Evolutionary conservation across 2,888 invertebrate species (phyloP).

Genomic region (Tetragonula carbonaria): DNA sequence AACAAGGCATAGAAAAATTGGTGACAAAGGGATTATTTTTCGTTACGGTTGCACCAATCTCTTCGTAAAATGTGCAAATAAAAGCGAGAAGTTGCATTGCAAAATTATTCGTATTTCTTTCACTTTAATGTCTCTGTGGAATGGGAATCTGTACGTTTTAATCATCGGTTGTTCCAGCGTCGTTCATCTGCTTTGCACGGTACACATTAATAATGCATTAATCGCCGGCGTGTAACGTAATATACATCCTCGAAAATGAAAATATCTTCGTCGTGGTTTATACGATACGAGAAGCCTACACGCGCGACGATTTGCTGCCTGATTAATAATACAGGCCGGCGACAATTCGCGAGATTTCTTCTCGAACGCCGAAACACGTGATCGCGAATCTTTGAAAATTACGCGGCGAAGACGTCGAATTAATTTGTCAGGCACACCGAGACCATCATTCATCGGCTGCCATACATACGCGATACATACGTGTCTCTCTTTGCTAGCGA

Average conservation of each 20-base stretch:
- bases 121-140: too few species aligned
- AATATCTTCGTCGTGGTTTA: slow-evolving; percentile 19
- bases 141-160: too few species aligned
- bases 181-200: background rate
- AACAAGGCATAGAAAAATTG: too few species aligned
- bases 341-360: slow-evolving; percentile 33
- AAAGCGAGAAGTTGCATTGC: too few species aligned
- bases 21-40: too few species aligned
- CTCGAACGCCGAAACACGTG: background rate
- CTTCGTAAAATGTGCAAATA: too few species aligned
- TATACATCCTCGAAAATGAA: background rate
- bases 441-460: slow-evolving; percentile 61
- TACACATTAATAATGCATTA: slow-evolving; percentile 6
- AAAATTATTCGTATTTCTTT: too few species aligned
- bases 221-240: slow-evolving; percentile 10
- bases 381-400: slow-evolving; percentile 31
- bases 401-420: slow-evolving; percentile 48
- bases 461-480: slow-evolving; percentile 25
- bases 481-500: slow-evolving; percentile 44
- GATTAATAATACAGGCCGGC: slow-evolving; percentile 37
- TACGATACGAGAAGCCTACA: background rate
- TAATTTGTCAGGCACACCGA: slow-evolving; percentile 58
- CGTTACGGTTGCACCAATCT: too few species aligned
- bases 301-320: slow-evolving; percentile 22
- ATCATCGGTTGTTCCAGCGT: too few species aligned